Evolutionary conservation across 92 coral and sea anemone genomes (phyloP).

Genomic region (Porites cylindrica): DNA sequence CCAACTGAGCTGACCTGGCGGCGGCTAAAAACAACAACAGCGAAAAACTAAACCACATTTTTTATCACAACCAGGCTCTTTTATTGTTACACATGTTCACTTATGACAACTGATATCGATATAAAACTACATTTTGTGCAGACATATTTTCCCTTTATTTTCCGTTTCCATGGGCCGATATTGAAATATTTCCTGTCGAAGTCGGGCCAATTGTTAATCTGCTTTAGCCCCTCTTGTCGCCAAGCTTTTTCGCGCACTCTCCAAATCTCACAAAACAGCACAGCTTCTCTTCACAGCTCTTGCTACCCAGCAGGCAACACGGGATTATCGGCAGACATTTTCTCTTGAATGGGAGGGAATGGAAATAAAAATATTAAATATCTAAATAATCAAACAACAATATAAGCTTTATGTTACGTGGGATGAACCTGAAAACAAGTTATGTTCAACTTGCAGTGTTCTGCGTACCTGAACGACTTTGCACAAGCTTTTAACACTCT

Average conservation of each 20-base stretch:
- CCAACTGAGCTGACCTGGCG: too few species aligned
- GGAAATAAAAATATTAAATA: too few species aligned
- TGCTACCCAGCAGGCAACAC: slow-evolving; percentile 16
- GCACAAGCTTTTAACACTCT: too few species aligned
- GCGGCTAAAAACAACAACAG: too few species aligned
- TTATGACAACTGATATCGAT: slow-evolving; percentile 40
- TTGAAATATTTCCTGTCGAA: background rate
- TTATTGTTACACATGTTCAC: slow-evolving; percentile 31
- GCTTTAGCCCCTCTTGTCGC: background rate
- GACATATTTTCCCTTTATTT: background rate
- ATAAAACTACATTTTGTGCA: slow-evolving; percentile 14
- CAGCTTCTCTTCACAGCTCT: slow-evolving; percentile 37
- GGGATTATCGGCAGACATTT: slow-evolving; percentile 34
- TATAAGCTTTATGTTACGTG: too few species aligned
- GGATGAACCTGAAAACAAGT: too few species aligned
- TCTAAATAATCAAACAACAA: too few species aligned
- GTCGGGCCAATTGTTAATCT: too few species aligned
- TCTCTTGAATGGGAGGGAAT: background rate
- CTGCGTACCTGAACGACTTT: too few species aligned
- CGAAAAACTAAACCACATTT: background rate
- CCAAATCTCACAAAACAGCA: slow-evolving; percentile 43
- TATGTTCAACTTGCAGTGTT: too few species aligned
- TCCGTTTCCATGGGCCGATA: background rate
- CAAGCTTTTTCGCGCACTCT: slow-evolving; percentile 19
- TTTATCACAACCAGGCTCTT: slow-evolving; percentile 46